phyloP scores from a whole-genome alignment of 2,797 vertebrate species.

The Heterohyrax brucei region DNA sequence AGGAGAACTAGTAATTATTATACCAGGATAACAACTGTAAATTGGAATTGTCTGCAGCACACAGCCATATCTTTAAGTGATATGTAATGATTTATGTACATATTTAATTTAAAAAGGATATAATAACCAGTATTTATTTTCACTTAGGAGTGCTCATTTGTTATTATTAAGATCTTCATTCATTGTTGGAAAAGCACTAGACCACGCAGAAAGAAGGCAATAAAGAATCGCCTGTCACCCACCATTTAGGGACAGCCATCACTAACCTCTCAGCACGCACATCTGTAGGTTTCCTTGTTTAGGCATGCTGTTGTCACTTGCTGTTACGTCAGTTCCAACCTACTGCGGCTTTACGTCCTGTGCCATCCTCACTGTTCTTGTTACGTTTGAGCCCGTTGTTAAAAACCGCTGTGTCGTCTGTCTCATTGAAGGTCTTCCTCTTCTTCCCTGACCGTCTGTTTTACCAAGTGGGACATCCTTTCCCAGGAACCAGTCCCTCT shows the following conservation, averaged over 20 bases:
- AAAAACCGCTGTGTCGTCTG: no score
- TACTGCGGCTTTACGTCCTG: no score
- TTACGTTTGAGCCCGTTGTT: no score
- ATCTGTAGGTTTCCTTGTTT: slow-evolving; percentile 58
- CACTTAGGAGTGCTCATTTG: slow-evolving; percentile 53
- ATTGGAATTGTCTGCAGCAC: neutral
- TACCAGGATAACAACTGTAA: neutral
- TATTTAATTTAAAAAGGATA: slow-evolving; percentile 25
- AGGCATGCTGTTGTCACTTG: neutral
- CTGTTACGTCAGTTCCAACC: no score
- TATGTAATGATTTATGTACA: slow-evolving; percentile 6
- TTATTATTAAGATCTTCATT: slow-evolving; percentile 53
- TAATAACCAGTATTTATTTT: slow-evolving; percentile 17
- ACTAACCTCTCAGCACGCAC: slow-evolving; percentile 17
- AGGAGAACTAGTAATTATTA: neutral
- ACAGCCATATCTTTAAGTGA: neutral
- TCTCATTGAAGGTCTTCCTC: no score
- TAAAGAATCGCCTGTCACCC: neutral
- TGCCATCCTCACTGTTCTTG: no score
- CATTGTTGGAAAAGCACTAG: slow-evolving; percentile 3
- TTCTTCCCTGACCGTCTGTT: no score
- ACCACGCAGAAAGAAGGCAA: slow-evolving; percentile 21
- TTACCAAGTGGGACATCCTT: no score
- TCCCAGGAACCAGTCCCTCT: no score
- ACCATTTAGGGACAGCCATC: slow-evolving; percentile 20